Evolutionary conservation across 2,113 vertebrate genomes (phyloP), one percentile per base, ranked within the genome.

Genomic region (Amphiprion ocellaris): DNA sequence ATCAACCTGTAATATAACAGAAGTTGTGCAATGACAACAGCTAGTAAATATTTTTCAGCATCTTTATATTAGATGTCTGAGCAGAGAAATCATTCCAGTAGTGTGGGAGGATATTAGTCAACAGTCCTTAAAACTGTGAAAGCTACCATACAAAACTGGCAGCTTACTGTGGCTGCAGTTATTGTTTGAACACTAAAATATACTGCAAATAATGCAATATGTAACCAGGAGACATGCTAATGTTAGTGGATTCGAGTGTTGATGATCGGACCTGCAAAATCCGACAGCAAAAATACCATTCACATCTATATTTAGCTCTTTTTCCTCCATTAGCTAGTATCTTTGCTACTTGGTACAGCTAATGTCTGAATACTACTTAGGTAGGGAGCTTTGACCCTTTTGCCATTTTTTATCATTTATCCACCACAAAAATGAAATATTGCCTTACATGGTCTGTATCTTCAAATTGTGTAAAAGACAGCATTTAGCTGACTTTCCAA

Each of bases 1-100:
- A 78, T 70, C n/a, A 55, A 19, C 67, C 54, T 64, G 24, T 37
- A 58, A 77, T 46, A 79, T 39, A 50, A 41, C 39, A 58, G 30
- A 77, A 52, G 53, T 66, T n/a, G 23, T 69, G 54, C 39, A 30
- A 47, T 47, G 62, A 76, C 74, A 79, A 64, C 63, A 77, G 69
- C 55, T 12, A 47, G 54, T 70, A 64, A 80, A 79, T 52, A 69
- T 44, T 21, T 74, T 81, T 80, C 65, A 73, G 58, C 30, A 26
- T 63, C 64, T 82, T 55, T 44, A 59, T 61, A 75, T 62, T 41
- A 60, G 23, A 74, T 37, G 47, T 68, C 69, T 66, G 73, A 55
- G 49, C 54, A 69, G 37, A 72, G 21, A 68, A 83, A 66, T 69
- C 4, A 52, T 63, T 77, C n/a, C 50, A 77, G 56, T 50, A 30